phyloP scores from a whole-genome alignment of 35 echinoderm and acorn worm genomes.

The Patiria miniata region DNA sequence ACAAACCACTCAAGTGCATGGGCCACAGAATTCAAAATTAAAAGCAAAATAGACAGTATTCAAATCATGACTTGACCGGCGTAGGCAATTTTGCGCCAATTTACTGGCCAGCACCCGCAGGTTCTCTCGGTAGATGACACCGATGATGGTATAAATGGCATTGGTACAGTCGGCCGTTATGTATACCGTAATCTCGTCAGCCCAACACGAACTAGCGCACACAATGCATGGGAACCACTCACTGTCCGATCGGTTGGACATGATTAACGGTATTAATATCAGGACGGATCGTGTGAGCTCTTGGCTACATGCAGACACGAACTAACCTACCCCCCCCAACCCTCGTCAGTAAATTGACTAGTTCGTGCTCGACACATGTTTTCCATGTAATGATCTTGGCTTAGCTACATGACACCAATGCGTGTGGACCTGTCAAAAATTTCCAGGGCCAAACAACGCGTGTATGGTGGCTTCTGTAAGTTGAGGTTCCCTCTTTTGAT shows the following conservation, averaged over 20 bases:
- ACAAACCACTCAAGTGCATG: too few species aligned
- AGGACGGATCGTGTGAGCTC: not conserved
- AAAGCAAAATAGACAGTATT: too few species aligned
- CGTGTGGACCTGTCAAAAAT: not conserved
- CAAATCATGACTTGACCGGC: too few species aligned
- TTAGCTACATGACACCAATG: slow-evolving; percentile 12
- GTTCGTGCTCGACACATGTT: slow-evolving; percentile 5
- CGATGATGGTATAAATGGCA: too few species aligned
- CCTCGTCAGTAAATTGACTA: not conserved
- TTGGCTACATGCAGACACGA: not conserved
- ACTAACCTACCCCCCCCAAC: not conserved
- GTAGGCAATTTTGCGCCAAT: too few species aligned
- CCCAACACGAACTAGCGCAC: not conserved
- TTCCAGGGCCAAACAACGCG: too few species aligned
- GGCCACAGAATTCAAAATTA: too few species aligned
- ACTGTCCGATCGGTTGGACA: not conserved
- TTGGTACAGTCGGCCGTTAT: too few species aligned
- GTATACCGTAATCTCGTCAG: not conserved
- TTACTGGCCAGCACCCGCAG: too few species aligned
- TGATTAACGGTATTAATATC: slow-evolving; percentile 15
- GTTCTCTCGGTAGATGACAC: too few species aligned
- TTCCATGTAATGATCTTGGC: not conserved
- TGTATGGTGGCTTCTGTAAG: too few species aligned
- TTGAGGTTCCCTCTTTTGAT: too few species aligned
- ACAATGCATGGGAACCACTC: not conserved